These are phyloP conservation scores for Podargus strigoides DNA, from an alignment of 2,797 vertebrate species.

Conservation along the genomic window DNA sequence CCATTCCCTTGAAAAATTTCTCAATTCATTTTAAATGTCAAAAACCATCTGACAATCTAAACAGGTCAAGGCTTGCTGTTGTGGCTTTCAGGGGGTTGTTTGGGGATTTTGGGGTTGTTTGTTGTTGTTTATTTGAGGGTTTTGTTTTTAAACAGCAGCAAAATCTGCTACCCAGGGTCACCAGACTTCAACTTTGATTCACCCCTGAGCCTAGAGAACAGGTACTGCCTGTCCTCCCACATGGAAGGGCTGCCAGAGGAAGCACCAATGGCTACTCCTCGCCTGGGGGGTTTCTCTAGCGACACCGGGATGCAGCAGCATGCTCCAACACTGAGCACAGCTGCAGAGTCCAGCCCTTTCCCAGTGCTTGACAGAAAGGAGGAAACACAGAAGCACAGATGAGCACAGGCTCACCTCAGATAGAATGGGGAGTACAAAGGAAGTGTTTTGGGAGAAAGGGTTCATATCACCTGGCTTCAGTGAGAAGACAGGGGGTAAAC, in stretches of 20 bases:
- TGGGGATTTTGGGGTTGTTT: neutral
- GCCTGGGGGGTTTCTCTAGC: neutral
- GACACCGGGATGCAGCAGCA: rapidly evolving
- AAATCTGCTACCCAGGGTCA: neutral
- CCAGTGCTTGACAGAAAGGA: neutral
- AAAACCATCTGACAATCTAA: neutral
- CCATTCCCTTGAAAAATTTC: neutral
- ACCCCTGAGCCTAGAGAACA: neutral
- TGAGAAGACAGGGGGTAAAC: neutral
- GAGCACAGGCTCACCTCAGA: neutral
- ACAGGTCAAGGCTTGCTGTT: neutral
- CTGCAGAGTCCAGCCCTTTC: neutral
- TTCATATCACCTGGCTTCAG: neutral
- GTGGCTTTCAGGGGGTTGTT: neutral
- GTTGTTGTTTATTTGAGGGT: neutral
- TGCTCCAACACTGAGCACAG: rapidly evolving
- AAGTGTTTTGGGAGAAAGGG: neutral
- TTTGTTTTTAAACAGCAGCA: neutral
- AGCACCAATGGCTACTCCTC: neutral
- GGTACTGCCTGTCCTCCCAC: neutral
- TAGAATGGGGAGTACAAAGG: neutral
- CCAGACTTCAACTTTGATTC: neutral
- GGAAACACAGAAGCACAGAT: neutral
- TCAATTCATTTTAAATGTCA: neutral
- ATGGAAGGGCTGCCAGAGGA: neutral